Conservation (phyloP, 92 coral and sea anemone species). For the Porites rus region DNA sequence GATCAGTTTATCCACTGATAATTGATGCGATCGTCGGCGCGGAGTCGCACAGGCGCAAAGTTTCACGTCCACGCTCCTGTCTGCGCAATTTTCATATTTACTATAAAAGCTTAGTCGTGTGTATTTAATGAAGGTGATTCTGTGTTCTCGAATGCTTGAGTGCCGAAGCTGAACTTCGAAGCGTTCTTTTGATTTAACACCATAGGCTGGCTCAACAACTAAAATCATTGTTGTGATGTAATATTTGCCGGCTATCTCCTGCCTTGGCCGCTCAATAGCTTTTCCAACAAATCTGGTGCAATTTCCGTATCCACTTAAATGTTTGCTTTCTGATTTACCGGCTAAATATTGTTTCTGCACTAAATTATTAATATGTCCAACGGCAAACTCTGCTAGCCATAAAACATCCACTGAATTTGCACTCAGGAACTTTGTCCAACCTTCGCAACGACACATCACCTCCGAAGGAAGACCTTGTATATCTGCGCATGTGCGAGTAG, state of each 20-base stretch:
- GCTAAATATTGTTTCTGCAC: constrained; percentile 76
- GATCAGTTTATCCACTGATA: constrained; percentile 49
- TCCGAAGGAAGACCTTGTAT: constrained; percentile 76
- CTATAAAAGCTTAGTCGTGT: constrained; percentile 84
- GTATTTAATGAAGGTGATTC: constrained; percentile 65
- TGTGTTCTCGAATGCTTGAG: constrained; percentile 69
- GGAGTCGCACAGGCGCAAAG: constrained; percentile 89
- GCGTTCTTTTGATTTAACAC: constrained; percentile 75
- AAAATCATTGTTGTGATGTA: constrained; percentile 75
- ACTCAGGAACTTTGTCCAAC: constrained; percentile 80
- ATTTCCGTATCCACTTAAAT: constrained; percentile 78
- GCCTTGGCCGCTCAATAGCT: constrained; percentile 79
- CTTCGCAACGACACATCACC: constrained; percentile 90
- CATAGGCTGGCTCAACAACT: constrained; percentile 83
- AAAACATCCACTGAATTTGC: constrained; percentile 50
- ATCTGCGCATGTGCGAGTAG: constrained; percentile 92
- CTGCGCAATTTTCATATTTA: constrained; percentile 87
- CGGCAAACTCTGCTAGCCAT: constrained; percentile 93
- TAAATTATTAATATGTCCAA: constrained; percentile 86
- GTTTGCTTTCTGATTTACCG: constrained; percentile 2
- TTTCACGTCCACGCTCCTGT: constrained; percentile 79
- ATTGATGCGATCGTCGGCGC: constrained; percentile 1
- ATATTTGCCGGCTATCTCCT: constrained; percentile 62
- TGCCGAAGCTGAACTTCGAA: constrained; percentile 85
- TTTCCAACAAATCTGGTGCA: constrained; percentile 91